Percentiles rank a stretch among this genome's conserved stretches.
Conservation (phyloP, 2,113 vertebrate genomes). For the Strigops habroptila region DNA sequence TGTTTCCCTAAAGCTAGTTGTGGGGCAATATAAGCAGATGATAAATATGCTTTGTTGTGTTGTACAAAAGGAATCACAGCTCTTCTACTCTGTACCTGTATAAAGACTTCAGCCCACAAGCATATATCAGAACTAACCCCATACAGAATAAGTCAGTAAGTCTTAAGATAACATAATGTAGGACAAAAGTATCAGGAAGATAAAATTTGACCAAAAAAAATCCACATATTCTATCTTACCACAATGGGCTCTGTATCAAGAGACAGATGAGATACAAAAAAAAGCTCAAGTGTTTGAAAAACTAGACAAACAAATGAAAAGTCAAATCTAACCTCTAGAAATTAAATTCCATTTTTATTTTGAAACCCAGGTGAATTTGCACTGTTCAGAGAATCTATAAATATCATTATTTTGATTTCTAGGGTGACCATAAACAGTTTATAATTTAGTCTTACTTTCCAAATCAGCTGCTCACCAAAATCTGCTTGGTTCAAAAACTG, state of each 20-base stretch:
- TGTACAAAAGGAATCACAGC: not conserved
- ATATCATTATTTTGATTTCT: not conserved
- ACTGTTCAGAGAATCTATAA: not conserved
- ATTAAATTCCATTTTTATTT: not conserved
- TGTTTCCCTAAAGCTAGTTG: not conserved
- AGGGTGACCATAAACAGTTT: not conserved
- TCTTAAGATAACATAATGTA: not conserved
- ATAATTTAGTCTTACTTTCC: not conserved
- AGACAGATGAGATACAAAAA: not conserved
- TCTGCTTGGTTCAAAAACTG: not conserved
- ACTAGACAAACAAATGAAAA: not conserved
- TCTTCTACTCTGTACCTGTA: not conserved
- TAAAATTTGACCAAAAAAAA: not conserved
- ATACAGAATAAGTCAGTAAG: not conserved
- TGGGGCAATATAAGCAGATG: not conserved
- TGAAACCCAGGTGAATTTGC: not conserved
- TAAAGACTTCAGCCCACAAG: not conserved
- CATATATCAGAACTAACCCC: not conserved
- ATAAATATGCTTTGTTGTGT: not conserved
- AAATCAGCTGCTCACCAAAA: not conserved
- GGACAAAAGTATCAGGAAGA: not conserved
- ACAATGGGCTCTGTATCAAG: not conserved
- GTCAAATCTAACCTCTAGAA: not conserved
- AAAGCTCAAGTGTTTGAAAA: not conserved
- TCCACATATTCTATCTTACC: not conserved